Base-by-base conservation (phyloP, 2,113 vertebrate genomes). In the Phrynosoma blainvillii region DNA sequence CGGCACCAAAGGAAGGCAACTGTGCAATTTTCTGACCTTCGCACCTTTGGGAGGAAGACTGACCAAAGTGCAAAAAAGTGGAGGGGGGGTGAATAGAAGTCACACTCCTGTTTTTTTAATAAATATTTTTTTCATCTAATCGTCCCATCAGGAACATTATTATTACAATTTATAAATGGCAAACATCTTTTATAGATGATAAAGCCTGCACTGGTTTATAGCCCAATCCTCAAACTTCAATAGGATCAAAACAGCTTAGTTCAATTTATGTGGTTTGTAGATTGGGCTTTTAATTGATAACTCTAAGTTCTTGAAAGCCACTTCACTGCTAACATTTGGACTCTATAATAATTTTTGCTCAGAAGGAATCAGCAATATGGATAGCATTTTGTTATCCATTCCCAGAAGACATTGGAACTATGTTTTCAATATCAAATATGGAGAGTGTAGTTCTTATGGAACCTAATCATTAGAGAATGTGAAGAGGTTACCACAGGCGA, bases 121-220 rank as follows among this genome's bases (percentile, higher is more conserved):
- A 47, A 47, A 47, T 47, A 47, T 40, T 21, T 74, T 62, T 73
- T 80, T 30, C 25, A 80, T 52, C 71, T 40, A 73, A 73, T 12
- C 30, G 32, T 30, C 66, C 66, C 73, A 80, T 71, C 54, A 81
- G 25, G 5, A 81, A 42, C 59, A 73, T 16, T 59, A 74, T 30
- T 73, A 40, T 54, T 62, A 87, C 10, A 42, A 73, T 81, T 71
- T 80, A 81, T 68, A 87, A 74, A 81, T 62, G 68, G 16, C 16
- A 77, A 87, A 87, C 79, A 87, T 80, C 32, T 62, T 81, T 81
- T 73, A 81, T 68, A 74, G 36, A 59, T 62, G 54, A 68, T 42
- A 81, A 87, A 54, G 62, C 16, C 32, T 81, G 54, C 80, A 70
- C 9, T 62, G 78, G 80, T 81, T 70, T 42, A 81, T 81, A 42